Conservation (phyloP, 2,888 invertebrate genomes). For the Cryptosula pallasiana region DNA sequence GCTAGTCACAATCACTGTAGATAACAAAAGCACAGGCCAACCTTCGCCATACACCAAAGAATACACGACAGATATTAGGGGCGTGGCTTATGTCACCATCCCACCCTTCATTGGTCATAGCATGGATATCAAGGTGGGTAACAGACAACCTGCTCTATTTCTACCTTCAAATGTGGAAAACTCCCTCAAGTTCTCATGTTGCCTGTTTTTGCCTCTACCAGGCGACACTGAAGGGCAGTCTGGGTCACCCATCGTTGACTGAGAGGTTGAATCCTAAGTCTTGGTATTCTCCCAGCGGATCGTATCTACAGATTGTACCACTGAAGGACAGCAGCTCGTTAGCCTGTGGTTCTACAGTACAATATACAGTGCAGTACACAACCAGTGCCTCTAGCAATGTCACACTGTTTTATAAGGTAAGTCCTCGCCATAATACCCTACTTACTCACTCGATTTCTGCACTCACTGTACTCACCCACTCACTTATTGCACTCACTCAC, state of each 20-base stretch:
- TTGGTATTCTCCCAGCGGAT: background rate
- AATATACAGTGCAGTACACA: background rate
- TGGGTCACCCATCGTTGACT: background rate
- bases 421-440: background rate
- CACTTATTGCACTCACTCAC: no score
- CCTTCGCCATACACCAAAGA: background rate
- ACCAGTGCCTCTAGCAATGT: background rate
- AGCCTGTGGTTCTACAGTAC: background rate
- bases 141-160: no score
- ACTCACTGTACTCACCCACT: no score
- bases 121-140: background rate
- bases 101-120: slow-evolving; percentile 17
- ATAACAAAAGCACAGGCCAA: background rate
- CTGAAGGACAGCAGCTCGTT: background rate
- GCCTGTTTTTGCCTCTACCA: no score
- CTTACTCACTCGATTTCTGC: no score
- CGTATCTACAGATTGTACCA: background rate
- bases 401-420: background rate
- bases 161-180: no score
- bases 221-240: background rate
- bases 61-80: slow-evolving; percentile 26
- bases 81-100: slow-evolving; percentile 25
- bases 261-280: background rate
- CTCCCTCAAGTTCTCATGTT: no score
- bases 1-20: background rate